A percentile compares a stretch with the other conserved stretches of the same genome.
Conservation (phyloP, 2,797 vertebrate species). For the Rhinophrynus dorsalis region DNA sequence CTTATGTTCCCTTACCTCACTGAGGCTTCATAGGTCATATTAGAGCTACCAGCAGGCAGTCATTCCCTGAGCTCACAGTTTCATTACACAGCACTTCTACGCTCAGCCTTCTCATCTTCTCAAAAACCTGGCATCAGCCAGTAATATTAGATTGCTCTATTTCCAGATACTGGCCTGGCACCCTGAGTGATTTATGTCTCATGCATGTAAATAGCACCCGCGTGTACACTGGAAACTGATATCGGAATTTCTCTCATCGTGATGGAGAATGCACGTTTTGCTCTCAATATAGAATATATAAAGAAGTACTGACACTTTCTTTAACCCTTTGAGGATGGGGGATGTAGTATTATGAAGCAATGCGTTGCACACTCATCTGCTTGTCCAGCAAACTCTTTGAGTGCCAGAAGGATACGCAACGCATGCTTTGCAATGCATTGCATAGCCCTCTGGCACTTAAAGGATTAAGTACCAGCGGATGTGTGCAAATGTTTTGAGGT, state of each 20-base stretch:
- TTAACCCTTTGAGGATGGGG: too few species aligned
- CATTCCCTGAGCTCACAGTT: neutral
- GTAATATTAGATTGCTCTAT: slow-evolving; percentile 37
- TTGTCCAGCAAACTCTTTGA: too few species aligned
- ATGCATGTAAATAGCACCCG: slow-evolving; percentile 14
- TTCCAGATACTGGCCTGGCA: slow-evolving; percentile 34
- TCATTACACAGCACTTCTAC: slow-evolving; percentile 39
- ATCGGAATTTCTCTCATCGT: neutral
- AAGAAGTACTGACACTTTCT: too few species aligned
- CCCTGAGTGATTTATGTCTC: slow-evolving; percentile 27
- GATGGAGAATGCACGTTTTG: neutral
- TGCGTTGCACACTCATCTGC: too few species aligned
- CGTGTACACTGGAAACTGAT: neutral
- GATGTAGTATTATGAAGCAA: too few species aligned
- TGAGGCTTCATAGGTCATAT: slow-evolving; percentile 22
- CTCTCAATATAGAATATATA: neutral
- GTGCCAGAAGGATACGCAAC: too few species aligned
- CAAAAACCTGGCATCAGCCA: slow-evolving; percentile 19
- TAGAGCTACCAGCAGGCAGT: slow-evolving; percentile 20
- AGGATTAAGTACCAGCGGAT: too few species aligned
- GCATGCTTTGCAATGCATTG: too few species aligned
- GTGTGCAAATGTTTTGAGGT: too few species aligned
- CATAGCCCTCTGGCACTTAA: too few species aligned
- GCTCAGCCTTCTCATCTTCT: slow-evolving; percentile 21
- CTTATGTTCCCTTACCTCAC: slow-evolving; percentile 32